Evolutionary conservation across 2,113 vertebrate species (phyloP).

Genomic region (Callopanchax toddi): DNA sequence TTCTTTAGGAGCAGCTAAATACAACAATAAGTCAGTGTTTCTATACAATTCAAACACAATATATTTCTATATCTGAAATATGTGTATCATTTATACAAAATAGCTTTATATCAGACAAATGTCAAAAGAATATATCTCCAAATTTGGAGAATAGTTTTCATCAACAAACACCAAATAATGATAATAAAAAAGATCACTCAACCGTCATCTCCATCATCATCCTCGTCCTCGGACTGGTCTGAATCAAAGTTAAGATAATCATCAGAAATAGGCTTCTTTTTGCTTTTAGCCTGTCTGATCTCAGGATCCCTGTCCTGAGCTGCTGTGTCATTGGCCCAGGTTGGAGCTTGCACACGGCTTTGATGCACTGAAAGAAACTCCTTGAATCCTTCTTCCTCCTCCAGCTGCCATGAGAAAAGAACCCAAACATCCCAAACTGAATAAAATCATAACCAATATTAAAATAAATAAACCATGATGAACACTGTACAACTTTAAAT

Average conservation of each 20-base stretch:
- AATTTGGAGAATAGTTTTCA: neutral
- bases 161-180: neutral
- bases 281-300: slow-evolving; percentile 21
- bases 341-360: slow-evolving; percentile 85
- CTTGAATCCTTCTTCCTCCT: slow-evolving; percentile 85
- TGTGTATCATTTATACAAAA: neutral
- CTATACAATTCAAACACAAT: neutral
- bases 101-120: neutral
- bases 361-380: slow-evolving; percentile 94
- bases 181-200: neutral
- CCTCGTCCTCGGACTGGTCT: slow-evolving; percentile 77
- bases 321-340: slow-evolving; percentile 88
- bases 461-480: too few species aligned
- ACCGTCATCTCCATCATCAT: slow-evolving; percentile 47
- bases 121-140: neutral
- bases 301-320: slow-evolving; percentile 54
- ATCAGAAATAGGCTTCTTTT: slow-evolving; percentile 56
- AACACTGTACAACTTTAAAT: too few species aligned
- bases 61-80: neutral
- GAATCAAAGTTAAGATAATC: slow-evolving; percentile 98
- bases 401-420: slow-evolving; percentile 77
- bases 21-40: neutral
- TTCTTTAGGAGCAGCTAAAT: slow-evolving; percentile 65
- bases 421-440: neutral
- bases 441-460: neutral